phyloP scores from a whole-genome alignment of 2,888 invertebrate species.

The Lochmaea crataegi region DNA sequence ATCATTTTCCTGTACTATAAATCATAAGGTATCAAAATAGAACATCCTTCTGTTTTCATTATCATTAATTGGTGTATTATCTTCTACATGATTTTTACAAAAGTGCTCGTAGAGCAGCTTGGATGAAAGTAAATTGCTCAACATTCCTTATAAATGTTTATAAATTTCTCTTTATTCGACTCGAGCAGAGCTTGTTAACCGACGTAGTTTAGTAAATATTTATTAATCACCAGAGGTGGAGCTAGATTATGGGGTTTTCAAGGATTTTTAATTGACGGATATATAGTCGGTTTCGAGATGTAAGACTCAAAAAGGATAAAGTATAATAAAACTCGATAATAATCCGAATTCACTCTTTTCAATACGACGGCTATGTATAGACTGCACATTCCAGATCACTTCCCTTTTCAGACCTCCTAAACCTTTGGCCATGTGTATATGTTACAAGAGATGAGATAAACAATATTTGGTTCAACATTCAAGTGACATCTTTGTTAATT shows the following conservation, averaged over 20 bases:
- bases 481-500: too few species aligned
- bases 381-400: too few species aligned
- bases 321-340: too few species aligned
- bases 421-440: too few species aligned
- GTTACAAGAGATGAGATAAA: too few species aligned
- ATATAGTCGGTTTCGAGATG: too few species aligned
- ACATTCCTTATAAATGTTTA: slow-evolving; percentile 26
- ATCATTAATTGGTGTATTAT: slow-evolving; percentile 51
- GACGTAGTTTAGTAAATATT: slow-evolving; percentile 12
- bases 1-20: slow-evolving; percentile 32
- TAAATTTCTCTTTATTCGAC: slow-evolving; percentile 30
- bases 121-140: slow-evolving; percentile 22
- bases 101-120: slow-evolving; percentile 28
- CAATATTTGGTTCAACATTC: too few species aligned
- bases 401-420: too few species aligned
- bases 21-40: slow-evolving; percentile 45
- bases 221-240: slow-evolving; percentile 1
- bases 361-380: too few species aligned
- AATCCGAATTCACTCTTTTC: too few species aligned
- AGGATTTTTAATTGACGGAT: background rate
- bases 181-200: slow-evolving; percentile 27
- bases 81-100: slow-evolving; percentile 34
- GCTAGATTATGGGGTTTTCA: background rate
- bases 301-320: too few species aligned
- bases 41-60: slow-evolving; percentile 46